A percentile compares a stretch with the other conserved stretches of the same genome.
phyloP scores from a whole-genome alignment of 2,113 vertebrate species.

The Cyprinodon brontotheroides region DNA sequence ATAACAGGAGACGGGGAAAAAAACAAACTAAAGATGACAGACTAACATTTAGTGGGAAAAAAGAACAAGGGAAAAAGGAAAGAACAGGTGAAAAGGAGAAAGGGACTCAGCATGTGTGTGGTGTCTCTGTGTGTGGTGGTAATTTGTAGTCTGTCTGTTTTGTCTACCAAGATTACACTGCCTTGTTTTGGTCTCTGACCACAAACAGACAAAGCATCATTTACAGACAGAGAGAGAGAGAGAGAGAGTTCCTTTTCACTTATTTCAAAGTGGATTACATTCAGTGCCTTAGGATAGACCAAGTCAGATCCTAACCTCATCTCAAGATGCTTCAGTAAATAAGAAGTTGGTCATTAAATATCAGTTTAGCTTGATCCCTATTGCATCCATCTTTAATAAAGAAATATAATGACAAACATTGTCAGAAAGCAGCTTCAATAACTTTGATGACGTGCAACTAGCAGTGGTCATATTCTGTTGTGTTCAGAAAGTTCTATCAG shows the following conservation, averaged over 20 bases:
- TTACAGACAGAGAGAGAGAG: constrained; percentile 22
- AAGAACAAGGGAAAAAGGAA: not conserved
- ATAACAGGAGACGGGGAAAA: not conserved
- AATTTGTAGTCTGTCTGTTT: constrained; percentile 56
- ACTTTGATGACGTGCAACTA: too few relatives aligned
- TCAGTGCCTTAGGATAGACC: not conserved
- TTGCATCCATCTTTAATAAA: not conserved
- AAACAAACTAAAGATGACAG: not conserved
- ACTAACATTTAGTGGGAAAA: not conserved
- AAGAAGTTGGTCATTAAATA: not conserved
- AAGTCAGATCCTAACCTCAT: not conserved
- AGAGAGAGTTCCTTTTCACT: not conserved
- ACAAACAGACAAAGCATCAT: constrained; percentile 34
- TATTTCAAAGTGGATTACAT: not conserved
- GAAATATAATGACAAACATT: not conserved
- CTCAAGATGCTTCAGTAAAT: not conserved
- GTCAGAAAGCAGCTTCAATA: not conserved
- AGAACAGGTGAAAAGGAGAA: constrained; percentile 29
- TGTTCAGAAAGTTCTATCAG: too few relatives aligned
- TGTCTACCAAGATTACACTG: constrained; percentile 54
- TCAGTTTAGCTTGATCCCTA: not conserved
- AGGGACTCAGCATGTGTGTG: constrained; percentile 10
- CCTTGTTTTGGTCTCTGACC: constrained; percentile 45
- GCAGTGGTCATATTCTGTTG: too few relatives aligned
- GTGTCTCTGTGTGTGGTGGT: constrained; percentile 35